These are phyloP conservation scores for Ochropleura plecta DNA, from an alignment of 2,888 invertebrate genomes.

Conservation along the genomic window DNA sequence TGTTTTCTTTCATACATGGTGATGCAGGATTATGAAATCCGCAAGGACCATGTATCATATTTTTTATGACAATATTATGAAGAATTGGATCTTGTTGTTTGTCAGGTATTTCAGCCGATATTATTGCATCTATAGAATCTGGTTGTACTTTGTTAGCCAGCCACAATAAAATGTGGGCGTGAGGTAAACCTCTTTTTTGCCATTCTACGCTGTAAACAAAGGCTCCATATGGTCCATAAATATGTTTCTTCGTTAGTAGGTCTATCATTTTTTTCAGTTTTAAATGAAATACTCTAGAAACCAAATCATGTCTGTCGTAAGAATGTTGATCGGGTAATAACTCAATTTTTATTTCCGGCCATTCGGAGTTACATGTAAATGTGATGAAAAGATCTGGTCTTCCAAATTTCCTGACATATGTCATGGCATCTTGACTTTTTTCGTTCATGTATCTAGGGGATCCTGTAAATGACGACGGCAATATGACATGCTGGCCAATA, in stretches of 20 bases:
- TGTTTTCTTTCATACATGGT: conserved; percentile 64
- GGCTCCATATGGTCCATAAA: conserved; percentile 2
- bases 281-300: conserved; percentile 25
- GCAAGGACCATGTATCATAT: conserved; percentile 19
- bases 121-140: conserved; percentile 18
- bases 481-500: too few relatives aligned
- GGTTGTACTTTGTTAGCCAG: too few relatives aligned
- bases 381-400: not conserved
- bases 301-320: conserved; percentile 59
- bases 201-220: conserved; percentile 51
- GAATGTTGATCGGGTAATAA: conserved; percentile 53
- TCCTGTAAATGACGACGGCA: conserved; percentile 8
- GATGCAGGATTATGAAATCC: conserved; percentile 38
- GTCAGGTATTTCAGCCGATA: conserved; percentile 15
- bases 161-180: conserved; percentile 10
- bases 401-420: not conserved
- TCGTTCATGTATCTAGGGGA: not conserved
- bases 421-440: conserved; percentile 2
- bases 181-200: conserved; percentile 61
- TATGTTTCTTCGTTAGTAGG: conserved; percentile 10
- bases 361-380: conserved; percentile 25
- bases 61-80: conserved; percentile 15
- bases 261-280: conserved; percentile 53
- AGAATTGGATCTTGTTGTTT: conserved; percentile 7
- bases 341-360: conserved; percentile 60